A percentile compares a stretch with the other conserved stretches of the same genome.
Conservation (phyloP, 2,113 vertebrate species). For the Seriola quinqueradiata region DNA sequence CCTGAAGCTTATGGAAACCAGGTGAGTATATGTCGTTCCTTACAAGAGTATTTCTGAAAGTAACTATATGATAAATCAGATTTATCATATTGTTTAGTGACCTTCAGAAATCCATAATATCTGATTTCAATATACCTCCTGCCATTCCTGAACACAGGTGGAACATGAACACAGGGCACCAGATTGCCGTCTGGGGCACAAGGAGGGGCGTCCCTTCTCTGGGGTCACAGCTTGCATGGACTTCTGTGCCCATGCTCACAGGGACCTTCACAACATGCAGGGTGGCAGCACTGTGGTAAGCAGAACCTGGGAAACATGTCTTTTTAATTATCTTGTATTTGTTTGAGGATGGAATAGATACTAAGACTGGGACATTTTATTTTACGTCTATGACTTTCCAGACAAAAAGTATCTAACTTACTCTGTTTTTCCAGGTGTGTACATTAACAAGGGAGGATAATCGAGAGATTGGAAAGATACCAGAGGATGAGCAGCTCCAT, state of each 20-base stretch:
- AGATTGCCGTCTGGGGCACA: conserved; percentile 93
- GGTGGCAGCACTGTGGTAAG: conserved; percentile 97
- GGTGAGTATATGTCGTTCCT: conserved; percentile 78
- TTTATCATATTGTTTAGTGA: not conserved
- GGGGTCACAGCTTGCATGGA: conserved; percentile 98
- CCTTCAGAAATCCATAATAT: not conserved
- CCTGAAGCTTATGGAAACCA: conserved; percentile 97
- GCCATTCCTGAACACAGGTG: conserved; percentile 81
- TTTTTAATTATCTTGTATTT: conserved; percentile 5
- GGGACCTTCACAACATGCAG: conserved; percentile 98
- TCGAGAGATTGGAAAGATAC: conserved; percentile 90
- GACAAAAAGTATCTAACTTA: conserved; percentile 17
- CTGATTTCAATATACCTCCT: not conserved
- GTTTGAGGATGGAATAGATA: too few relatives aligned
- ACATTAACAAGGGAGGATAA: conserved; percentile 97
- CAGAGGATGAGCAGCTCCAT: conserved; percentile 97
- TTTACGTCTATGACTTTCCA: too few relatives aligned
- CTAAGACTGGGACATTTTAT: too few relatives aligned
- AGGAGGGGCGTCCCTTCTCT: conserved; percentile 96
- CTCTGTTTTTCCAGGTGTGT: conserved; percentile 87
- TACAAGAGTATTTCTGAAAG: not conserved
- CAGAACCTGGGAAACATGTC: not conserved
- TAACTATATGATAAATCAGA: not conserved
- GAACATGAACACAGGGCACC: conserved; percentile 94
- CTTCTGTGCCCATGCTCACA: conserved; percentile 97